These are phyloP conservation scores for Aleiodes testaceus DNA, from an alignment of 2,888 invertebrate species.

Conservation along the genomic window DNA sequence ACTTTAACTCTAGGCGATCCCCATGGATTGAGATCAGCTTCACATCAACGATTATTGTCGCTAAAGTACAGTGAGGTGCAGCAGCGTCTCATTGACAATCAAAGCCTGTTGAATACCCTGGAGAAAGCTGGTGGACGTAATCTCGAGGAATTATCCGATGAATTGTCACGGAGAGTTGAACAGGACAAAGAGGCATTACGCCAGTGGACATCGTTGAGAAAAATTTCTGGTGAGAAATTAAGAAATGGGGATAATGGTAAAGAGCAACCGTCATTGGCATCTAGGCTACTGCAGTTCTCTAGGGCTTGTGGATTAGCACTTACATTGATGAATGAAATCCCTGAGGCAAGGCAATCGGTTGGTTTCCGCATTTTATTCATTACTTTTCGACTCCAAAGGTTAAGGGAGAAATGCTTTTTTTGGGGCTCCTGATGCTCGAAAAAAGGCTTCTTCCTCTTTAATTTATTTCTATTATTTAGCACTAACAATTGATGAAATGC, in stretches of 20 bases:
- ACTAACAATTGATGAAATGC: background rate
- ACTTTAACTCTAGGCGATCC: slow-evolving; percentile 58
- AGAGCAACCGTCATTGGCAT: slow-evolving; percentile 74
- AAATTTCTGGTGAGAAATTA: slow-evolving; percentile 58
- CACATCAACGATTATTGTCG: slow-evolving; percentile 91
- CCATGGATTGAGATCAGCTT: slow-evolving; percentile 74
- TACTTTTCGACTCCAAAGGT: too few species aligned
- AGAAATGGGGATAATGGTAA: slow-evolving; percentile 47
- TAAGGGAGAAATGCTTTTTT: too few species aligned
- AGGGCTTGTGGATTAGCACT: slow-evolving; percentile 84
- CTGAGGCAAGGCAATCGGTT: slow-evolving; percentile 33
- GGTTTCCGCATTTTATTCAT: background rate
- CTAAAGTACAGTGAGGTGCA: slow-evolving; percentile 90
- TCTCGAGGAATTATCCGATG: slow-evolving; percentile 83
- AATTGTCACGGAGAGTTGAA: slow-evolving; percentile 86
- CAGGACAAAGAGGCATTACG: slow-evolving; percentile 91
- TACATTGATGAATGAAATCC: slow-evolving; percentile 80
- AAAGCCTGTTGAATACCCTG: slow-evolving; percentile 88
- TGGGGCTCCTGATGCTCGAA: too few species aligned
- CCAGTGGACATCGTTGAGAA: slow-evolving; percentile 77
- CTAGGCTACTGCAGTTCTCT: slow-evolving; percentile 83
- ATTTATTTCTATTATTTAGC: background rate
- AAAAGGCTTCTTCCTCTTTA: background rate
- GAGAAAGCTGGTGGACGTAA: slow-evolving; percentile 80
- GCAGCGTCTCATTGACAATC: slow-evolving; percentile 92